Conservation (phyloP, 2,797 vertebrate genomes). For the Falco cherrug region DNA sequence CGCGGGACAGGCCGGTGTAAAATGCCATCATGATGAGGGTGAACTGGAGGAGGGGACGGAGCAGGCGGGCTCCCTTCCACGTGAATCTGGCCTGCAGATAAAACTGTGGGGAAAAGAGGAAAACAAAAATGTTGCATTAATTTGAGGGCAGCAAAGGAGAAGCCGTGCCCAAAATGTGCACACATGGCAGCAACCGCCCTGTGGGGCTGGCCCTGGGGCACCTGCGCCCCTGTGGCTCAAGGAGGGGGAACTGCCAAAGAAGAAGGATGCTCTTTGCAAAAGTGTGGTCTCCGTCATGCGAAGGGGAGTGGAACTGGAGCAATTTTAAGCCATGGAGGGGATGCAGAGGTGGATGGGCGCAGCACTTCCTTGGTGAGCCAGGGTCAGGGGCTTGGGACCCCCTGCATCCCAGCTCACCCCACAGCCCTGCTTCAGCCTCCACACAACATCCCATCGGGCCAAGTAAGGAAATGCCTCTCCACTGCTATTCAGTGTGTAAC, state of each 20-base stretch:
- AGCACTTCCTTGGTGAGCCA: neutral
- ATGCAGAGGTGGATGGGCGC: neutral
- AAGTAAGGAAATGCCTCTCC: neutral
- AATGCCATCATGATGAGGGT: constrained; percentile 99
- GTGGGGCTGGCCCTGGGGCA: neutral
- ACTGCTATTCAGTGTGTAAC: fast-evolving
- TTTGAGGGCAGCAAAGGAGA: neutral
- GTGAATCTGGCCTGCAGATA: constrained; percentile 98
- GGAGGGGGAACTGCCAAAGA: fast-evolving
- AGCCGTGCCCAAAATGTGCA: fast-evolving
- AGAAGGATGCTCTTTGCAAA: neutral
- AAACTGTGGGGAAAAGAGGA: constrained; percentile 80
- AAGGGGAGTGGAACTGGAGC: neutral
- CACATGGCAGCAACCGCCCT: fast-evolving
- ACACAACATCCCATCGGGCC: fast-evolving
- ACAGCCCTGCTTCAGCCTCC: neutral
- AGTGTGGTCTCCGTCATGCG: fast-evolving
- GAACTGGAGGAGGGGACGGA: constrained; percentile 96
- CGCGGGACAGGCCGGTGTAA: constrained; percentile 95
- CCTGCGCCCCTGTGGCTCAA: neutral
- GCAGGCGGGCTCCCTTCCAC: constrained; percentile 96
- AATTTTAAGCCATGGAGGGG: neutral
- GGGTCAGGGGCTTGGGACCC: neutral
- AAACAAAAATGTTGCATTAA: neutral
- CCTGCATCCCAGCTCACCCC: fast-evolving